Evolutionary conservation across 2,113 vertebrate genomes (phyloP).

Genomic region (Pollimyrus isidori): DNA sequence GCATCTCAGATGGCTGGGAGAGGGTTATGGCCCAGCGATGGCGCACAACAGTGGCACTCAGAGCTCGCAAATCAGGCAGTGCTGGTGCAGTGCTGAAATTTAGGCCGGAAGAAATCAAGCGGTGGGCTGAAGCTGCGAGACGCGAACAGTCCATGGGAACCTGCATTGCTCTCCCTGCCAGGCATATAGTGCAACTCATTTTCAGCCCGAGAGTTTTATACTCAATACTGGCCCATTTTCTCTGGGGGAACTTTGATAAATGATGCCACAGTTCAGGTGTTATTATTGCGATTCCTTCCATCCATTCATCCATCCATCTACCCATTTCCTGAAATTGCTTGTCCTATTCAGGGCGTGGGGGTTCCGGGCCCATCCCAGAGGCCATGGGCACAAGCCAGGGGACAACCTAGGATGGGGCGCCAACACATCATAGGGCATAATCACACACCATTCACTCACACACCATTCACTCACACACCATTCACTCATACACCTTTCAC

Average conservation of each 20-base stretch:
- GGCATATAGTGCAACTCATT: background rate
- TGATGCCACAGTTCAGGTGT: background rate
- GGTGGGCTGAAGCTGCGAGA: background rate
- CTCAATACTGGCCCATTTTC: background rate
- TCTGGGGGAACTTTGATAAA: background rate
- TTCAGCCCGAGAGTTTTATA: background rate
- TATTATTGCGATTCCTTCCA: background rate
- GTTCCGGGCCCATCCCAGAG: no score
- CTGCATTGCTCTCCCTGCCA: background rate
- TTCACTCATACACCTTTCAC: no score
- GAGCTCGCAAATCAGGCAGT: constrained; percentile 23
- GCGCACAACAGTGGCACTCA: constrained; percentile 45
- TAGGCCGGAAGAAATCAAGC: background rate
- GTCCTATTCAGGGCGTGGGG: no score
- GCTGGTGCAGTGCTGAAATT: background rate
- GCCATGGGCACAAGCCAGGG: no score
- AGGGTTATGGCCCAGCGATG: constrained; percentile 32
- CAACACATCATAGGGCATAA: no score
- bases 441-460: no score
- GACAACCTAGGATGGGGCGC: no score
- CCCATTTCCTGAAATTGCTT: no score
- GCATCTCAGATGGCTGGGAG: constrained; percentile 31
- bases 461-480: no score
- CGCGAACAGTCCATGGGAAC: constrained; percentile 1
- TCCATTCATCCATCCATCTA: background rate